A percentile compares a stretch with the other conserved stretches of the same genome.
phyloP scores from a whole-genome alignment of 2,797 vertebrate genomes.

The Hybognathus amarus region DNA sequence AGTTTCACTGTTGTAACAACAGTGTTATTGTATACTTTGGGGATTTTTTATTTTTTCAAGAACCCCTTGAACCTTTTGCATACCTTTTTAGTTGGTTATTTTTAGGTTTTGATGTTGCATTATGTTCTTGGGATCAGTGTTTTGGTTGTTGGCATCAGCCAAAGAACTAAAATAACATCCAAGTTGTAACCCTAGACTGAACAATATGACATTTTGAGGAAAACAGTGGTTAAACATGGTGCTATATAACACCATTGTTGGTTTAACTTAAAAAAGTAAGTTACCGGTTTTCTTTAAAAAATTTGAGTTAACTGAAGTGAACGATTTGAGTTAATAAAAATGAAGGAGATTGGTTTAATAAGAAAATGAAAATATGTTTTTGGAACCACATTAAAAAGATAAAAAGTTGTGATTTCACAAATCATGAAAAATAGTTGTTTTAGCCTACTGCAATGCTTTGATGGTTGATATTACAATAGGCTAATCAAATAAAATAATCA shows the following conservation, averaged over 20 bases:
- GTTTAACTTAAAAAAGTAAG: no score
- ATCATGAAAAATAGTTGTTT: no score
- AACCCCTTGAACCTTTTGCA: background rate
- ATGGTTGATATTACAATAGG: background rate
- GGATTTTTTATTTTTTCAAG: background rate
- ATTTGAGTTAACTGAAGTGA: no score
- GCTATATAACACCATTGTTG: no score
- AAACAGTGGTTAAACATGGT: background rate
- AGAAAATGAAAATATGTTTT: no score
- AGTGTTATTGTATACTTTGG: background rate
- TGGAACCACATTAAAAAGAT: no score
- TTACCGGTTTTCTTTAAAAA: no score
- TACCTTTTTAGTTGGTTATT: background rate
- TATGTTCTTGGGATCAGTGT: background rate
- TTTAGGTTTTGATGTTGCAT: background rate
- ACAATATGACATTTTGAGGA: background rate
- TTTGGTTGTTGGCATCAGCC: conserved; percentile 4
- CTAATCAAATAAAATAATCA: background rate
- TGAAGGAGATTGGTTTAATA: no score
- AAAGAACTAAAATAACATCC: background rate
- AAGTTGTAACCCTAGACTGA: background rate
- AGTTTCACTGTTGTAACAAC: background rate
- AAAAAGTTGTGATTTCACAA: no score
- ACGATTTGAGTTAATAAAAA: no score
- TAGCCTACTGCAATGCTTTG: background rate